phyloP scores from a whole-genome alignment of 1,140 invertebrate genomes.

The Tetraneura akinire region DNA sequence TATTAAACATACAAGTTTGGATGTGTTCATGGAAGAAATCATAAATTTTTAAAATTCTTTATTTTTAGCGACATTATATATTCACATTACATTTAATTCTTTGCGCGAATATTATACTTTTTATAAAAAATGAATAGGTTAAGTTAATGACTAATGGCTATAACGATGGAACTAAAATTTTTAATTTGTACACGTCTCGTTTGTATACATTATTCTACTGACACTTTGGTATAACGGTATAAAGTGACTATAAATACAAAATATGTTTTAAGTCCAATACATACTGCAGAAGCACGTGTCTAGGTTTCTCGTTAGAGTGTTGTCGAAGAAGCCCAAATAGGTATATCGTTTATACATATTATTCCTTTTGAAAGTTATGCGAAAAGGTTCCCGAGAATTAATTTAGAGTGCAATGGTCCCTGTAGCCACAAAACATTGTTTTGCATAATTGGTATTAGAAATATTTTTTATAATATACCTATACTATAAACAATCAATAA shows the following conservation, averaged over 20 bases:
- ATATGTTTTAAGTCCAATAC: conserved; percentile 31
- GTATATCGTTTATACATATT: conserved; percentile 14
- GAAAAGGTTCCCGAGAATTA: conserved; percentile 37
- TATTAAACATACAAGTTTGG: too few relatives aligned
- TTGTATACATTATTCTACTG: neutral
- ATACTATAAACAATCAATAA: conserved; percentile 20
- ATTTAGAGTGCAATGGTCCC: conserved; percentile 37
- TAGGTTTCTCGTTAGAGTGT: conserved; percentile 27
- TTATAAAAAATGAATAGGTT: too few relatives aligned
- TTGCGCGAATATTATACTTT: neutral
- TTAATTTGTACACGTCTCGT: neutral
- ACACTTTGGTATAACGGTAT: too few relatives aligned
- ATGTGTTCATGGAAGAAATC: too few relatives aligned
- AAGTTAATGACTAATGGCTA: too few relatives aligned
- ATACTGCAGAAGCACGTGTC: neutral
- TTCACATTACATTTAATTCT: too few relatives aligned
- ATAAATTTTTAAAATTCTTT: too few relatives aligned
- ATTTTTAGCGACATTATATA: too few relatives aligned
- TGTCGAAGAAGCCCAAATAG: conserved; percentile 20
- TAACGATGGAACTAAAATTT: neutral
- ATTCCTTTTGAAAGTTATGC: conserved; percentile 43
- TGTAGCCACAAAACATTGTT: conserved; percentile 42
- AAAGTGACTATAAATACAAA: too few relatives aligned
- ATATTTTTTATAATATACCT: too few relatives aligned
- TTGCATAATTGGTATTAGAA: conserved; percentile 28